Evolutionary conservation across 1,140 invertebrate species (phyloP).

Genomic region (Drosophila littoralis): DNA sequence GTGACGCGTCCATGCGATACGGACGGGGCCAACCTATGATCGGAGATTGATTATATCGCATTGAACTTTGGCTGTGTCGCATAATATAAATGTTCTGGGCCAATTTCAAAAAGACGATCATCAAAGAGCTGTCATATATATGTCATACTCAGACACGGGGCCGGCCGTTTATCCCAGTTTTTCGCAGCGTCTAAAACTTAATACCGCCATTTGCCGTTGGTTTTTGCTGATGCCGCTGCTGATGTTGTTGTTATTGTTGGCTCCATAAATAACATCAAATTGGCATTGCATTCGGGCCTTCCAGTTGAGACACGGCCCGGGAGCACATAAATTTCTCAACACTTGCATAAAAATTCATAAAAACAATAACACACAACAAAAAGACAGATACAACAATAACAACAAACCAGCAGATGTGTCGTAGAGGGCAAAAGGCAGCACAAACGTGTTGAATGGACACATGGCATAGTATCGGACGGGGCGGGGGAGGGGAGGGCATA

Average conservation of each 20-base stretch:
- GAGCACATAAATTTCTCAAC: conserved; percentile 78
- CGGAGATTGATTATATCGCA: conserved; percentile 58
- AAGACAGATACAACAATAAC: conserved; percentile 37
- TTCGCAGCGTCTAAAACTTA: conserved; percentile 61
- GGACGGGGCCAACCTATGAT: conserved; percentile 13
- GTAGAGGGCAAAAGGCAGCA: conserved; percentile 30
- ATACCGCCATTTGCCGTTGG: conserved; percentile 52
- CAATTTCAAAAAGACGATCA: conserved; percentile 8
- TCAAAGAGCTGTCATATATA: conserved; percentile 32
- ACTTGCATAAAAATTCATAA: conserved; percentile 79
- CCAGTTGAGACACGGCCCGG: conserved; percentile 48
- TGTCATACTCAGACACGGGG: conserved; percentile 1
- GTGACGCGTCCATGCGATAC: conserved; percentile 25
- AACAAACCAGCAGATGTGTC: conserved; percentile 67
- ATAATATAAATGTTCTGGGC: conserved; percentile 7
- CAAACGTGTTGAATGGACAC: conserved; percentile 17
- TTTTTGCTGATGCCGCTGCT: conserved; percentile 11
- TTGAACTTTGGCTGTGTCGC: conserved; percentile 60
- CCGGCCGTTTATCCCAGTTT: conserved; percentile 31
- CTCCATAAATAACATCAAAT: conserved; percentile 76
- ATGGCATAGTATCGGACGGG: conserved; percentile 8
- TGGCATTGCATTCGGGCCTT: conserved; percentile 73
- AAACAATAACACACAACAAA: conserved; percentile 59
- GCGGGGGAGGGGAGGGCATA: neutral
- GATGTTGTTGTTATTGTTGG: conserved; percentile 30